Conservation (phyloP, 2,888 invertebrate species). For the Candidula unifasciata region DNA sequence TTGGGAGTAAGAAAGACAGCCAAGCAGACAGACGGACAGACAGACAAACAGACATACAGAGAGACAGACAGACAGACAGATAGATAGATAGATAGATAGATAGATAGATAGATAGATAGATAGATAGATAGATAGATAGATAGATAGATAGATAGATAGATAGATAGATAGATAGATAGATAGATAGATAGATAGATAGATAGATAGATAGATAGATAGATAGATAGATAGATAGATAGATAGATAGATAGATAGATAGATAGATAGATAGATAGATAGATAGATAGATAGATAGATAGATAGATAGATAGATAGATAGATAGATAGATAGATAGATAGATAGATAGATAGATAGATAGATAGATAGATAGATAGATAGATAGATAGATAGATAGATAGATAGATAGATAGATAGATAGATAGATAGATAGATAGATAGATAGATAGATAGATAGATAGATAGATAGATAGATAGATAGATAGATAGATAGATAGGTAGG, state of each 20-base stretch:
- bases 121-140: neutral
- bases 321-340: constrained; percentile 11
- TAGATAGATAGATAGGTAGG: no score
- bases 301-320: constrained; percentile 1
- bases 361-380: neutral
- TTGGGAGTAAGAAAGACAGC: neutral
- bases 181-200: neutral
- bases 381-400: neutral
- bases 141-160: neutral
- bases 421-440: neutral
- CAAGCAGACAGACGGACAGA: neutral
- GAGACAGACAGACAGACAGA: neutral
- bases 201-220: neutral
- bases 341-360: no score
- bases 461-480: no score
- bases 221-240: neutral
- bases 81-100: no score
- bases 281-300: neutral
- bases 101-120: neutral
- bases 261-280: constrained; percentile 19
- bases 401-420: neutral
- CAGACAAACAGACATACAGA: no score
- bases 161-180: neutral
- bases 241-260: constrained; percentile 8
- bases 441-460: no score